Base-by-base conservation (phyloP, 2,113 vertebrate genomes). In the Mus spicilegus region DNA sequence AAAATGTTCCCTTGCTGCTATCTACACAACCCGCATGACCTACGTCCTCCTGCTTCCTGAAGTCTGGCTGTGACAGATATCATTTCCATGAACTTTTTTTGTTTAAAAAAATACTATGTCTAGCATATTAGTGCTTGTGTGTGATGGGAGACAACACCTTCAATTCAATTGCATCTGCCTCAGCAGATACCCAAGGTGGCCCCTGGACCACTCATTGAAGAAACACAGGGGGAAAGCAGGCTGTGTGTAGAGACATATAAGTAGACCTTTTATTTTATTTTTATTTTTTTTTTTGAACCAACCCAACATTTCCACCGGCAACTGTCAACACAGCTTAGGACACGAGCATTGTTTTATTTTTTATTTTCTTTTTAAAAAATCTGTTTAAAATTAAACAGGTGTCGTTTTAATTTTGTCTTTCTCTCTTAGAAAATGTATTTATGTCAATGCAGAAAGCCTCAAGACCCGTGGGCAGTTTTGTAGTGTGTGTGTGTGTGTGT, bases 291-390 rank as follows among this genome's bases (percentile, higher is more conserved):
- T 98, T 98, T 97, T 95, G 93, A 98, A 98, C 98, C 98, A 98
- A 98, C 97, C 97, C 97, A 97, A 97, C 97, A 97, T 98, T 98
- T 98, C 96, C 97, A 89, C 98, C 96, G 94, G 97, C 97, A 98
- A 98, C 96, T 97, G 92, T 97, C 98, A 97, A 98, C 97, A 96
- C 90, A 97, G 96, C 70, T 98, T 96, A 98, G 91, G 95, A 97
- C 97, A 97, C 89, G 14, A 96, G 69, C 91, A 93, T 61, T 80
- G 76, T 91, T 97, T 97, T 58, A 81, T 90, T 95, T 97, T 96
- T 96, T 90, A 84, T 95, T 82, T 54, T 92, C 93, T 96, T 95
- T 95, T 91, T 58, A 90, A 98, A 98, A 98, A 98, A 98, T 87
- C 96, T 96, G 97, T 97, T 98, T 97, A 95, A 98, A 98, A 98